These are phyloP conservation scores for Lacanobia wlatinum DNA, from an alignment of 2,888 invertebrate genomes.

Conservation along the genomic window DNA sequence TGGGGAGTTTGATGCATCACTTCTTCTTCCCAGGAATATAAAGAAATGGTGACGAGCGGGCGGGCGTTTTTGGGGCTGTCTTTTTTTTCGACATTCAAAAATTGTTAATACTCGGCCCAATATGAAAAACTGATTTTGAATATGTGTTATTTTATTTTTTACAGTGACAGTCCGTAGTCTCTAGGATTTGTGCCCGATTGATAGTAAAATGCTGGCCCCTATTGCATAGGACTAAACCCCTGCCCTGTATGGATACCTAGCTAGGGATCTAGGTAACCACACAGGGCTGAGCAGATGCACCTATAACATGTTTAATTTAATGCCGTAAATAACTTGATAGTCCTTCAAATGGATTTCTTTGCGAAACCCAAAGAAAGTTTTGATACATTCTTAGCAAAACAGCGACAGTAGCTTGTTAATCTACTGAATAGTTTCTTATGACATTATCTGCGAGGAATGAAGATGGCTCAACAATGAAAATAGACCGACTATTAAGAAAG, in stretches of 20 bases:
- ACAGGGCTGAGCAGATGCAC: not conserved
- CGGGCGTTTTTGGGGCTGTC: not conserved
- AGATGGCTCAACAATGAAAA: conserved; percentile 77
- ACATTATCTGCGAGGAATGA: conserved; percentile 73
- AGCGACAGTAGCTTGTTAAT: conserved; percentile 48
- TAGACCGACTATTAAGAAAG: conserved; percentile 77
- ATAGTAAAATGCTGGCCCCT: not conserved
- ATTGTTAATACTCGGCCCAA: not conserved
- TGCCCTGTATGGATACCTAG: too few relatives aligned
- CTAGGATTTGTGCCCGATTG: not conserved
- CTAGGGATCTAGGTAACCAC: too few relatives aligned
- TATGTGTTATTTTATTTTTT: not conserved
- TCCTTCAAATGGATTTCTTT: conserved; percentile 63
- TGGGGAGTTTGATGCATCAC: not conserved
- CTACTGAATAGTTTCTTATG: conserved; percentile 70
- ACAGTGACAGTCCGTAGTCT: not conserved
- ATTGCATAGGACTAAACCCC: too few relatives aligned
- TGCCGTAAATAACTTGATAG: not conserved
- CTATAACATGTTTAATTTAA: not conserved
- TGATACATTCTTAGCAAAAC: conserved; percentile 33
- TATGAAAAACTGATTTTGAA: not conserved
- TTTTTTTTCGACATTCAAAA: not conserved
- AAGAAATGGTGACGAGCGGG: not conserved
- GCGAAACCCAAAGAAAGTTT: conserved; percentile 59
- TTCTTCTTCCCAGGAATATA: not conserved